These are phyloP conservation scores for Dipodomys merriami DNA, from an alignment of 2,113 vertebrate genomes.

Conservation along the genomic window DNA sequence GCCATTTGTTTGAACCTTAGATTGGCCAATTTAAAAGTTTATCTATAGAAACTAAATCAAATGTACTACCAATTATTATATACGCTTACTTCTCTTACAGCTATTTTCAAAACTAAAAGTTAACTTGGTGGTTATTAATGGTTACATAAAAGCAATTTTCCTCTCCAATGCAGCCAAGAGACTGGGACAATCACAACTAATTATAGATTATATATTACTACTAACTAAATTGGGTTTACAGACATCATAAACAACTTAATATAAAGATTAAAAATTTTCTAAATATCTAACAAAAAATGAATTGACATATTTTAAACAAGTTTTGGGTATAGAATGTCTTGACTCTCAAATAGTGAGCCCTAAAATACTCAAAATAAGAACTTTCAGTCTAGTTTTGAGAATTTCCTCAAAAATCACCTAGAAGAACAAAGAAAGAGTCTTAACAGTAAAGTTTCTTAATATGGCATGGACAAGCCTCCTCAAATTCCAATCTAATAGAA, in stretches of 20 bases:
- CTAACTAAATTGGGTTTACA: neutral
- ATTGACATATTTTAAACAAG: slow-evolving; percentile 35
- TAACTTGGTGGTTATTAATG: neutral
- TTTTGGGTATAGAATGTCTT: neutral
- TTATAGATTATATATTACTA: slow-evolving; percentile 4
- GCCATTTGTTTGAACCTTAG: slow-evolving; percentile 2
- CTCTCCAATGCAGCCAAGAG: slow-evolving; percentile 17
- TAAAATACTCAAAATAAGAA: slow-evolving; percentile 26
- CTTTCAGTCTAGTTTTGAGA: slow-evolving; percentile 21
- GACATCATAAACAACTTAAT: slow-evolving; percentile 1
- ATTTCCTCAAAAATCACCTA: neutral
- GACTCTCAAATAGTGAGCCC: slow-evolving; percentile 40
- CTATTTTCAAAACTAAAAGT: slow-evolving; percentile 48
- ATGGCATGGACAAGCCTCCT: neutral
- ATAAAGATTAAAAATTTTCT: slow-evolving; percentile 12
- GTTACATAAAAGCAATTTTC: slow-evolving; percentile 32
- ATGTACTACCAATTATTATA: neutral
- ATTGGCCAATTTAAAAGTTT: slow-evolving; percentile 13
- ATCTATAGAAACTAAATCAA: neutral
- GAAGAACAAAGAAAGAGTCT: neutral
- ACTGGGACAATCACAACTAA: slow-evolving; percentile 38
- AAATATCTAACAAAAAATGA: slow-evolving; percentile 15
- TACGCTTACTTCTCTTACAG: neutral
- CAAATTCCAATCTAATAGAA: slow-evolving; percentile 18
- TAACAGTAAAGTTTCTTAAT: slow-evolving; percentile 46